Percentiles rank a stretch among this genome's conserved stretches.
phyloP scores from a whole-genome alignment of 2,113 vertebrate genomes.

The Hippocampus zosterae region DNA sequence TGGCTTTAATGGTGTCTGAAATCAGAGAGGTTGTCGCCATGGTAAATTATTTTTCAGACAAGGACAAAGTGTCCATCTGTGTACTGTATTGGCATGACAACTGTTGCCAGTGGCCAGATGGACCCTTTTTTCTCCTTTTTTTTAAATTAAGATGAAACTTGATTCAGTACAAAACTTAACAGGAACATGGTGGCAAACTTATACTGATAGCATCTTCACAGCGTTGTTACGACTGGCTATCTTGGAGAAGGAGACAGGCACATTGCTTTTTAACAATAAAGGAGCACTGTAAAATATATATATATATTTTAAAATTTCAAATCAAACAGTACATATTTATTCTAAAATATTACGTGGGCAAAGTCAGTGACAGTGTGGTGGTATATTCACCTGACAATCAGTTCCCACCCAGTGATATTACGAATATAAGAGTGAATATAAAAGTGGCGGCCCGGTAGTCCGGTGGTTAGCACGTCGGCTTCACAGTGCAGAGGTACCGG shows the following conservation, averaged over 20 bases:
- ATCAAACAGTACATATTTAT: too few species aligned
- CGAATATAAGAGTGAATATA: too few species aligned
- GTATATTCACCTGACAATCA: too few species aligned
- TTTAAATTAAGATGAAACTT: conserved; percentile 35
- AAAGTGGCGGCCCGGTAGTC: too few species aligned
- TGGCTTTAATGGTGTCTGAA: not conserved
- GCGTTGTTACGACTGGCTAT: conserved; percentile 6
- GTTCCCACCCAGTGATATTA: too few species aligned
- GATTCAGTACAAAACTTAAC: conserved; percentile 25
- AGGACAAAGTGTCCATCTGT: conserved; percentile 32
- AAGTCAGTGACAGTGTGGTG: too few species aligned
- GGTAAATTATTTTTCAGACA: conserved; percentile 6
- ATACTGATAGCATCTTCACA: conserved; percentile 15
- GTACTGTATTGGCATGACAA: conserved; percentile 14
- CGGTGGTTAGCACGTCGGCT: too few species aligned
- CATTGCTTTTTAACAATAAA: not conserved
- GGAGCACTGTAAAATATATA: not conserved
- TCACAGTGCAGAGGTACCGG: too few species aligned
- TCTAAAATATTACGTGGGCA: too few species aligned
- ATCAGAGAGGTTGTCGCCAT: not conserved
- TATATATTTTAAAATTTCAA: too few species aligned
- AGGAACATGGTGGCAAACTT: conserved; percentile 10
- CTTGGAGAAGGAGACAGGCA: conserved; percentile 9
- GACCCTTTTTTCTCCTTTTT: conserved; percentile 11
- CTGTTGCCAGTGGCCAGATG: conserved; percentile 32